Conservation (phyloP, 2,113 vertebrate genomes). For the Todiramphus saurophagus region DNA sequence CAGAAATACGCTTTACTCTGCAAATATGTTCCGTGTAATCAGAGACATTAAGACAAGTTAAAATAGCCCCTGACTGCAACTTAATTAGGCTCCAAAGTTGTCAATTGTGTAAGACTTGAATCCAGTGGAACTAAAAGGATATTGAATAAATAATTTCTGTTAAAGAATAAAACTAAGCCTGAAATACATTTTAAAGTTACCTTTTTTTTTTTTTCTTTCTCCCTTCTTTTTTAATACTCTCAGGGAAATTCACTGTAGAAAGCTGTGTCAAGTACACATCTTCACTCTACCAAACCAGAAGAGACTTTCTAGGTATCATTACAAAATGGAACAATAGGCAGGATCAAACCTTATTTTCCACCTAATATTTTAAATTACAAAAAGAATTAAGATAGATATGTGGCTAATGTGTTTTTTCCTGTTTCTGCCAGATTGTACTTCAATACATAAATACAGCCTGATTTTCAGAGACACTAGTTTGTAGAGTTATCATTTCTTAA, state of each 20-base stretch:
- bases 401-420: neutral
- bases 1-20: slow-evolving; percentile 49
- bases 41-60: slow-evolving; percentile 50
- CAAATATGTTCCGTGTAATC: slow-evolving; percentile 55
- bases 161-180: neutral
- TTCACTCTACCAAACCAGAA: neutral
- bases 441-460: neutral
- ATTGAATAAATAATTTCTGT: slow-evolving; percentile 38
- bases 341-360: neutral
- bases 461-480: neutral
- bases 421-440: neutral
- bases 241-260: neutral
- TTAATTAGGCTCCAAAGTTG: slow-evolving; percentile 39
- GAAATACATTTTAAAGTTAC: neutral
- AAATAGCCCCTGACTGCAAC: slow-evolving; percentile 31
- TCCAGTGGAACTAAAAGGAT: slow-evolving; percentile 11
- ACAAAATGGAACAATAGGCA: neutral
- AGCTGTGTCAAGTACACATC: neutral
- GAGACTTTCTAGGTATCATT: neutral
- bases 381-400: neutral
- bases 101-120: slow-evolving; percentile 29
- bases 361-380: neutral
- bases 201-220: neutral
- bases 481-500: neutral
- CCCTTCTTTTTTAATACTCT: neutral